Evolutionary conservation across 2,113 vertebrate species (phyloP).

Genomic region (Eolophus roseicapilla): DNA sequence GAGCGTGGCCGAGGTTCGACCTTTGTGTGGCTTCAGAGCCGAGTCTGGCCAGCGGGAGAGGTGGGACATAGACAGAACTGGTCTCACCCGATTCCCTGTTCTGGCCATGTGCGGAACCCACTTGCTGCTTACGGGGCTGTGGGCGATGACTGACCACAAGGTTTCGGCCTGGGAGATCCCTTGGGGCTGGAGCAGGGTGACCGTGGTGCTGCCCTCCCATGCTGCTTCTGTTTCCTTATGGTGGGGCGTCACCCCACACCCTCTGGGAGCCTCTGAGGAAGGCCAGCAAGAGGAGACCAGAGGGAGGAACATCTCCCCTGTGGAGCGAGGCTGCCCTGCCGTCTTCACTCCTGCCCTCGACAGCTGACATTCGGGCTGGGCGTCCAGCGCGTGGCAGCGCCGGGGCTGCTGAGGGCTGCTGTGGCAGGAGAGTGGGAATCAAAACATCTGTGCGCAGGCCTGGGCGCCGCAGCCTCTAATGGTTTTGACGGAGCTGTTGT

Average conservation of each 20-base stretch:
- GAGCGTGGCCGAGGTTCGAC: neutral
- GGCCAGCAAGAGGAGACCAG: neutral
- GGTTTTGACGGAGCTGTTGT: slow-evolving; percentile 58
- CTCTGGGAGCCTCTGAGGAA: neutral
- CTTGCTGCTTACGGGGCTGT: neutral
- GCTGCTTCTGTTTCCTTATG: neutral
- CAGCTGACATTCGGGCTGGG: neutral
- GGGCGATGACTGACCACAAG: accelerated
- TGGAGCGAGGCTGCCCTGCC: neutral
- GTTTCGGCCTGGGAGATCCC: neutral
- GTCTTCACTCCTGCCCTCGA: neutral
- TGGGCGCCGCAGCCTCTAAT: slow-evolving; percentile 13
- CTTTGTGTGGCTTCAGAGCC: slow-evolving; percentile 33
- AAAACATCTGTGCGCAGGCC: slow-evolving; percentile 59
- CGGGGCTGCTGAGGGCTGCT: slow-evolving; percentile 30
- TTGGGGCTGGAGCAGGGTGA: accelerated
- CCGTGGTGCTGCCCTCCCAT: accelerated
- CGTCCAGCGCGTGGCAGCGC: neutral
- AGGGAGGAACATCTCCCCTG: neutral
- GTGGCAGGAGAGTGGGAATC: slow-evolving; percentile 61
- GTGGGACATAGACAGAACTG: neutral
- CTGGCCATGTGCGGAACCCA: neutral
- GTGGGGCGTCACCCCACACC: accelerated
- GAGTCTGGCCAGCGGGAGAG: neutral
- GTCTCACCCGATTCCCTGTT: neutral